These are phyloP conservation scores for Octomys mimax DNA, from an alignment of 2,797 vertebrate species.

Conservation along the genomic window DNA sequence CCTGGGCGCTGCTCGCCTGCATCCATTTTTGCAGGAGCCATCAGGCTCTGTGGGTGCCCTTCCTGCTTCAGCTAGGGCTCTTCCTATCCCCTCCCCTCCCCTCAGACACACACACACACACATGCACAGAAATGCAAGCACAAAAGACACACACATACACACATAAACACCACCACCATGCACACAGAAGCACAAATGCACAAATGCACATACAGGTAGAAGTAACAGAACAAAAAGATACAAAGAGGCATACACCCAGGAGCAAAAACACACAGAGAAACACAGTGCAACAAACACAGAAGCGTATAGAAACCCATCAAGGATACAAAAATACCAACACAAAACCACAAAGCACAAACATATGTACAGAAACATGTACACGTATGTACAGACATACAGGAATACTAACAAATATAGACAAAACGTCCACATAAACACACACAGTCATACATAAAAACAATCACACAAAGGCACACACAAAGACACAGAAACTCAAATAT, in stretches of 20 bases:
- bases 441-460: background rate
- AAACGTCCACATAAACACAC: background rate
- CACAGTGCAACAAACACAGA: background rate
- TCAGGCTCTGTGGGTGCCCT: rapidly evolving
- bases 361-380: background rate
- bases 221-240: too few species aligned
- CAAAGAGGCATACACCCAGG: background rate
- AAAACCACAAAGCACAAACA: background rate
- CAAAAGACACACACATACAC: background rate
- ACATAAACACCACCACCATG: too few species aligned
- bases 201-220: background rate
- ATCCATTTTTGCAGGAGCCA: background rate
- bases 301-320: background rate
- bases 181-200: background rate
- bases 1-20: slow-evolving; percentile 63
- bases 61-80: rapidly evolving
- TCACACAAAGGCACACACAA: background rate
- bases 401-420: background rate
- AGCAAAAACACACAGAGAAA: background rate
- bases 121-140: background rate
- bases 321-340: background rate
- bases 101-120: too few species aligned
- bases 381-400: background rate
- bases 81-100: background rate
- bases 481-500: background rate